Conservation (phyloP, 2,797 vertebrate genomes). For the Dryobates pubescens region DNA sequence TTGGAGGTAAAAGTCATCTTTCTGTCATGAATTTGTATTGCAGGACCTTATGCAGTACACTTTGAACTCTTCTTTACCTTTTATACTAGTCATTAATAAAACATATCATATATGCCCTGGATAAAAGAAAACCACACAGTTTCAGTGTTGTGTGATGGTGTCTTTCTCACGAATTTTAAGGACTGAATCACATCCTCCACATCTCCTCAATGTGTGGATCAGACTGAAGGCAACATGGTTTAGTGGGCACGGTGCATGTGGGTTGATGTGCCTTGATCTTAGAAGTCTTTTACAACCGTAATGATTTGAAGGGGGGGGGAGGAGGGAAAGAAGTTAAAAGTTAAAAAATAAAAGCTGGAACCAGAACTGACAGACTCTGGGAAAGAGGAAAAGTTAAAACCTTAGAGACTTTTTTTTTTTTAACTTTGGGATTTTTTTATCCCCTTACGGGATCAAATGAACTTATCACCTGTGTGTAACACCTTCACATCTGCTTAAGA, state of each 20-base stretch:
- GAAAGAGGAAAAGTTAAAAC: background rate
- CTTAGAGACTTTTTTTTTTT: background rate
- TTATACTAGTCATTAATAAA: background rate
- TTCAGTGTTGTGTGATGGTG: background rate
- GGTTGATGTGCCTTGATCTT: no score
- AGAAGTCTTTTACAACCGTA: no score
- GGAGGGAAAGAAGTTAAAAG: background rate
- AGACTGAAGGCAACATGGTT: background rate
- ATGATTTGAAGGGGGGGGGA: no score
- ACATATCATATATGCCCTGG: fast-evolving
- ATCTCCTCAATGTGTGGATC: background rate
- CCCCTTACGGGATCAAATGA: background rate
- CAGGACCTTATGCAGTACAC: background rate
- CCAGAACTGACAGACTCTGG: background rate
- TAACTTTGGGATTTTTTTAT: background rate
- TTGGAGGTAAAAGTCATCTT: background rate
- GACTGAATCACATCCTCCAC: background rate
- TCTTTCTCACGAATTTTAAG: background rate
- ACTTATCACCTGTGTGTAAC: background rate
- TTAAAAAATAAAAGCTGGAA: background rate
- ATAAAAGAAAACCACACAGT: background rate
- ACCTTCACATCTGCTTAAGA: conserved; percentile 21
- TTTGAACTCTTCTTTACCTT: background rate
- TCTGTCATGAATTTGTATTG: background rate
- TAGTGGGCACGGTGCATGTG: no score